A percentile compares a stretch with the other conserved stretches of the same genome.
Conservation (phyloP, 2,113 vertebrate species). For the Syngnathoides biaculeatus region DNA sequence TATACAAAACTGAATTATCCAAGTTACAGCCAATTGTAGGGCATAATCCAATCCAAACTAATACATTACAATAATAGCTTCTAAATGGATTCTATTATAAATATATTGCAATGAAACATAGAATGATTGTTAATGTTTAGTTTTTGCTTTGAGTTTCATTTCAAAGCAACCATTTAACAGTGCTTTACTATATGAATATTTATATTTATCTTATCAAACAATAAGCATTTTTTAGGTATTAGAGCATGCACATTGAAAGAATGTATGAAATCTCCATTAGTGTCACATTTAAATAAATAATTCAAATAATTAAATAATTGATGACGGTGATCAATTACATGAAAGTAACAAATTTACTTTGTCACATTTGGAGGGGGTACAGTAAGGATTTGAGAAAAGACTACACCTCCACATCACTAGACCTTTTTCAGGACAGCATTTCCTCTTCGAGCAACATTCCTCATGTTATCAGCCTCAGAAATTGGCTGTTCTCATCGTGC, state of each 20-base stretch:
- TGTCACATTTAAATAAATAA: not conserved
- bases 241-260: not conserved
- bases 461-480: constrained; percentile 64
- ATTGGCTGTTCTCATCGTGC: constrained; percentile 71
- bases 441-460: constrained; percentile 68
- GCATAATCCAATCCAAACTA: too few species aligned
- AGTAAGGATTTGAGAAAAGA: constrained; percentile 25
- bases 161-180: too few species aligned
- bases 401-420: constrained; percentile 13
- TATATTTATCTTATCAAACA: not conserved
- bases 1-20: too few species aligned
- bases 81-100: too few species aligned
- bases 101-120: too few species aligned
- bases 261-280: not conserved
- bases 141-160: too few species aligned
- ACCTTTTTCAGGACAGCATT: constrained; percentile 55
- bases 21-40: too few species aligned
- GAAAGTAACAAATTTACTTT: not conserved
- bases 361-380: not conserved
- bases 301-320: too few species aligned
- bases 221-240: not conserved
- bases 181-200: too few species aligned
- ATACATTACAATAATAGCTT: too few species aligned
- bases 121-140: too few species aligned
- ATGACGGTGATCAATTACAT: not conserved